Evolutionary conservation across 35 echinoderm and acorn worm species (phyloP).

Genomic region (Patiria miniata): DNA sequence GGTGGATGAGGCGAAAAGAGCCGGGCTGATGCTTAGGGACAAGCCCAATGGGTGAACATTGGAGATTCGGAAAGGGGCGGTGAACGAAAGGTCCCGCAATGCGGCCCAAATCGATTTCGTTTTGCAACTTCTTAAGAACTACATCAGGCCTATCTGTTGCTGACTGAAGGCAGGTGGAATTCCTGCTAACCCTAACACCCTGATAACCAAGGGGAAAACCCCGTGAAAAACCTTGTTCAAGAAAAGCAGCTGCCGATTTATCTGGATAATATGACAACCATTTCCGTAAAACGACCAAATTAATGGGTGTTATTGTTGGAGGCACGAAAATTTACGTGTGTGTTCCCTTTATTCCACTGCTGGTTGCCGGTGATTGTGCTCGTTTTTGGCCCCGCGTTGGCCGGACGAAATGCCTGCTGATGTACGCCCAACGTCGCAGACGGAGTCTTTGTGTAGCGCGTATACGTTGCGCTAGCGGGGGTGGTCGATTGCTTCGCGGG

Average conservation of each 20-base stretch:
- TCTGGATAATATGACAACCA: conserved; percentile 13
- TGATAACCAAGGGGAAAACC: not conserved
- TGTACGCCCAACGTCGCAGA: not conserved
- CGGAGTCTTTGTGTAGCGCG: not conserved
- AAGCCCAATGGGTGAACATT: conserved; percentile 17
- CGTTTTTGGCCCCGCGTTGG: not conserved
- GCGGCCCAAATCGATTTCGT: not conserved
- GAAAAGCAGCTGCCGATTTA: not conserved
- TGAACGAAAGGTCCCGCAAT: not conserved
- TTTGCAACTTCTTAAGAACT: not conserved
- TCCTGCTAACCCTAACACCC: not conserved
- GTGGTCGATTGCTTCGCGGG: not conserved
- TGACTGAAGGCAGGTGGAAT: not conserved
- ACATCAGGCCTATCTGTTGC: not conserved
- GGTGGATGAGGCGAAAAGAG: not conserved
- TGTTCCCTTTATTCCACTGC: not conserved
- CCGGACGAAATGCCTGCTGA: not conserved
- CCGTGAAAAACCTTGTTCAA: not conserved
- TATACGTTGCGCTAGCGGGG: not conserved
- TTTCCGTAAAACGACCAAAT: not conserved
- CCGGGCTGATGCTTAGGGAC: not conserved
- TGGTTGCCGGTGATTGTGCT: too few relatives aligned
- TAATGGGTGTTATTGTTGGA: conserved; percentile 33
- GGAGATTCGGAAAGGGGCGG: not conserved
- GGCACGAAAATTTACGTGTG: not conserved